Percentiles rank a stretch among this genome's conserved stretches.
Conservation (phyloP, 1,140 invertebrate species). For the Piezodorus guildinii region DNA sequence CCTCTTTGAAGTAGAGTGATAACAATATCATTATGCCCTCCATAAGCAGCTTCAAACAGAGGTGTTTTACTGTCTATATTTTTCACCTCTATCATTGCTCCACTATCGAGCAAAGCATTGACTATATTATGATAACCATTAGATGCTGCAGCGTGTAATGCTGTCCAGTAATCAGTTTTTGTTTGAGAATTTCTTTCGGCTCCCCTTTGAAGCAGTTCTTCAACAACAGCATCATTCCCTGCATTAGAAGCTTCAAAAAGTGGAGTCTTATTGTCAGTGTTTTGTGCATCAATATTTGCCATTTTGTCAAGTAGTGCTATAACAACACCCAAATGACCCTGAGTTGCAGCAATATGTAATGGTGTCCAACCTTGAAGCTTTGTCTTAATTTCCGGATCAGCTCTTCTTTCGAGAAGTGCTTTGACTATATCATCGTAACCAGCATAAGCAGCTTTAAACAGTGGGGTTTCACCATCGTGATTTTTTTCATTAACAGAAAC, state of each 20-base stretch:
- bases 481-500: background rate
- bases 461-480: background rate
- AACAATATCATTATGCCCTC: too few relatives aligned
- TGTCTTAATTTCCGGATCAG: background rate
- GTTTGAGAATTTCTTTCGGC: background rate
- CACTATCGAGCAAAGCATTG: background rate
- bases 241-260: background rate
- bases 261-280: background rate
- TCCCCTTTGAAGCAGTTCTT: background rate
- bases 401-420: background rate
- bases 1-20: too few relatives aligned
- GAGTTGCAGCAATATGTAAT: background rate
- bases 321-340: background rate
- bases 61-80: too few relatives aligned
- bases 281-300: background rate
- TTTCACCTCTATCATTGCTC: too few relatives aligned
- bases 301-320: background rate
- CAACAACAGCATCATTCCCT: background rate
- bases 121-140: background rate
- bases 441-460: background rate
- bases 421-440: background rate
- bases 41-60: too few relatives aligned
- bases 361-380: background rate
- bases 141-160: background rate
- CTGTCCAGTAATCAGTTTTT: background rate